Conservation (phyloP, 2,113 vertebrate genomes). For the Heptranchias perlo region DNA sequence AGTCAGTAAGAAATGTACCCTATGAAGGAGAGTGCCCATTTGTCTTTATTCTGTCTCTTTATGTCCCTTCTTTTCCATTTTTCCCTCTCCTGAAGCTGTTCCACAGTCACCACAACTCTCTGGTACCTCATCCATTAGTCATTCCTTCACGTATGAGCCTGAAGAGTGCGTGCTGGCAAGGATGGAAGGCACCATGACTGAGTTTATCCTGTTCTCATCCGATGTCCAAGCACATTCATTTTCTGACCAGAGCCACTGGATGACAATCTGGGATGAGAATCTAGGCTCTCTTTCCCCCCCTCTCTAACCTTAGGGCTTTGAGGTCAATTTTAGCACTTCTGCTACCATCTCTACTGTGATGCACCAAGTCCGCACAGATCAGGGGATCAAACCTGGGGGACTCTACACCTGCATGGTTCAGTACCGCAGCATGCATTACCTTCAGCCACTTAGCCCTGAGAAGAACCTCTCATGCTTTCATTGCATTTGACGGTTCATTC, state of each 20-base stretch:
- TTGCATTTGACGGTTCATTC: background rate
- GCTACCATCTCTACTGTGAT: background rate
- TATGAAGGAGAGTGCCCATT: too few species aligned
- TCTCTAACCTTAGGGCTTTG: background rate
- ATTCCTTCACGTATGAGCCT: too few species aligned
- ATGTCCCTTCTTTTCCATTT: too few species aligned
- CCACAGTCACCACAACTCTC: too few species aligned
- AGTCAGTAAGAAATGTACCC: too few species aligned
- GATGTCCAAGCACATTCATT: background rate
- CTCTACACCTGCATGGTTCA: background rate
- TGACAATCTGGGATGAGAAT: background rate
- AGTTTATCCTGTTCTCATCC: background rate
- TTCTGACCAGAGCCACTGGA: background rate
- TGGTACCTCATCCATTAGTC: too few species aligned
- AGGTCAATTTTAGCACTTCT: background rate
- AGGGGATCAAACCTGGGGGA: background rate
- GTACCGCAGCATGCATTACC: background rate
- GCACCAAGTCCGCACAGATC: background rate
- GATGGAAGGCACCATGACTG: background rate
- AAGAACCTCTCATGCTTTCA: background rate
- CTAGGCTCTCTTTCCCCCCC: background rate
- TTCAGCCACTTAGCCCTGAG: background rate
- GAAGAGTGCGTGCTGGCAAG: background rate
- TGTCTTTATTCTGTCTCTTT: too few species aligned
- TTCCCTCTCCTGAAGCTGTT: too few species aligned